A percentile compares a stretch with the other conserved stretches of the same genome.
Evolutionary conservation across 2,888 invertebrate genomes (phyloP).

Genomic region (Rhaphigaster nebulosa): DNA sequence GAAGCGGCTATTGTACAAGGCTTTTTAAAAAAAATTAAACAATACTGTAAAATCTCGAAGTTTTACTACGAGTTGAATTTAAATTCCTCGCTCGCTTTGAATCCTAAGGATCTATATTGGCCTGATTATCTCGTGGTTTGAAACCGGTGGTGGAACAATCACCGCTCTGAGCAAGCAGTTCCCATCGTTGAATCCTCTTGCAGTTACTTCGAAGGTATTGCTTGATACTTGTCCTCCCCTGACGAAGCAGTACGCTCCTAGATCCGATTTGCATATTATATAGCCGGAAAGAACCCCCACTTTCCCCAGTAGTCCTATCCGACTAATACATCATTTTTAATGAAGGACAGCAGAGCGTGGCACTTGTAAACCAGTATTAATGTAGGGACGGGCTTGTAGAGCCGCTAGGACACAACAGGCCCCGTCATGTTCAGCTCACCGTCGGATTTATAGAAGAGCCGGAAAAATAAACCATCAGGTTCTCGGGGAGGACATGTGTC

Average conservation of each 20-base stretch:
- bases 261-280: background rate
- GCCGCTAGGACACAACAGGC: background rate
- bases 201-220: background rate
- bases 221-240: background rate
- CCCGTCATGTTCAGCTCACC: conserved; percentile 52
- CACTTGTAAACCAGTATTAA: conserved; percentile 34
- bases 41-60: too few species aligned
- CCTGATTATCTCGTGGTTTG: too few species aligned
- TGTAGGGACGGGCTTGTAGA: background rate
- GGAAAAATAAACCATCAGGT: conserved; percentile 51
- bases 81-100: too few species aligned
- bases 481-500: conserved; percentile 27
- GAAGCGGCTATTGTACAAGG: too few species aligned
- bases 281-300: background rate
- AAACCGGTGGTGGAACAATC: too few species aligned
- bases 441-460: conserved; percentile 53
- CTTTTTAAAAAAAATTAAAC: too few species aligned
- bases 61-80: too few species aligned
- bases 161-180: too few species aligned
- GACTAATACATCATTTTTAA: conserved; percentile 56
- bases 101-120: too few species aligned
- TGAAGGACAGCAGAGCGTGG: conserved; percentile 6
- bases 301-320: background rate
- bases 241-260: background rate
- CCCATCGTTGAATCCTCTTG: background rate